Conservation (phyloP, 2,113 vertebrate species). For the Chlorodrepanis virens region DNA sequence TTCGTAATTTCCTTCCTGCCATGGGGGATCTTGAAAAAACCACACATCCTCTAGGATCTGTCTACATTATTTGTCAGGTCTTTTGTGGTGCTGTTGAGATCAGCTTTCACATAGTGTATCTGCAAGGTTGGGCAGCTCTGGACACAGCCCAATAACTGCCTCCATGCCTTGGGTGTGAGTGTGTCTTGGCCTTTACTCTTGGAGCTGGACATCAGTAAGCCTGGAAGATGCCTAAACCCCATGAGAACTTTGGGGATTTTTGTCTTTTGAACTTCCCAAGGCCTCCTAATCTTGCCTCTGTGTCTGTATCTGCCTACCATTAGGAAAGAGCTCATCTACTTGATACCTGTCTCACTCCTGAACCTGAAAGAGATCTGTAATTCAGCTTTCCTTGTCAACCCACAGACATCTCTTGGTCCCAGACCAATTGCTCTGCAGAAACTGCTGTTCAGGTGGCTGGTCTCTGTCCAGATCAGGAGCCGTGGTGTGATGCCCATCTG, state of each 20-base stretch:
- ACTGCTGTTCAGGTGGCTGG: background rate
- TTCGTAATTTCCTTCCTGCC: too few relatives aligned
- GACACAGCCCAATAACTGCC: background rate
- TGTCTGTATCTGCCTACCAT: background rate
- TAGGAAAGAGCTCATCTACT: background rate
- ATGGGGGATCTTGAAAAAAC: too few relatives aligned
- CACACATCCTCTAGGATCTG: background rate
- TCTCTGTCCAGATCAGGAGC: background rate
- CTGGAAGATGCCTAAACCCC: background rate
- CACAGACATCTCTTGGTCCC: background rate
- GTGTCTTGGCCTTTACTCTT: background rate
- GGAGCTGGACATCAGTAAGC: background rate
- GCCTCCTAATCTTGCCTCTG: background rate
- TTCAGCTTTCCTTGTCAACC: background rate
- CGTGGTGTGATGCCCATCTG: background rate
- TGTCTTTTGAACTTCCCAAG: background rate
- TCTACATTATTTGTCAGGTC: background rate
- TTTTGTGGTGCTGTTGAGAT: background rate
- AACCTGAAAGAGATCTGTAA: background rate
- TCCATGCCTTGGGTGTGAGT: background rate
- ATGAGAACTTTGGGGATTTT: fast-evolving
- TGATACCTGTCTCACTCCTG: background rate
- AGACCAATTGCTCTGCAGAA: background rate
- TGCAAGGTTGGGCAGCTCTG: background rate
- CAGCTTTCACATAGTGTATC: background rate